Conservation (phyloP, 2,113 vertebrate species). For the Oxyura jamaicensis region DNA sequence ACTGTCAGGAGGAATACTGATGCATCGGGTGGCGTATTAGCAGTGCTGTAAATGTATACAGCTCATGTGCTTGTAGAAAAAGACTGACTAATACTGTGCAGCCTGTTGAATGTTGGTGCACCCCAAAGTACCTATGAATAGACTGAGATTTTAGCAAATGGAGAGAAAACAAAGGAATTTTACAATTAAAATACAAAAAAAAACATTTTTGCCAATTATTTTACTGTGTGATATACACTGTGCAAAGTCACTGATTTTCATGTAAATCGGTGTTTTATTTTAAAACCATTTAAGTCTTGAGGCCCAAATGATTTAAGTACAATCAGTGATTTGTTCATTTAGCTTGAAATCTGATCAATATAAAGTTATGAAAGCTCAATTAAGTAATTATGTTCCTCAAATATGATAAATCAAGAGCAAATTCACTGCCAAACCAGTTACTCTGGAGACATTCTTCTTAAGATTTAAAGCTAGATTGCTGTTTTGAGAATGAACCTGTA, state of each 20-base stretch:
- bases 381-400: conserved; percentile 46
- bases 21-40: rapidly evolving
- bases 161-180: neutral
- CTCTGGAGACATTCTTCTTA: conserved; percentile 62
- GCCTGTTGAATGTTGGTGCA: neutral
- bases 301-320: neutral
- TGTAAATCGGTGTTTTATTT: neutral
- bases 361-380: neutral
- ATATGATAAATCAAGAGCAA: conserved; percentile 59
- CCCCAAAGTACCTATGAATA: neutral
- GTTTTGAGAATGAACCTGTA: conserved; percentile 82
- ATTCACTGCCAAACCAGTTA: conserved; percentile 72
- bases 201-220: neutral
- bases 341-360: neutral
- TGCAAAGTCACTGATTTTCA: neutral
- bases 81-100: neutral
- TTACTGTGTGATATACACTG: conserved; percentile 21
- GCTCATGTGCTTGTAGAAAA: neutral
- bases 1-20: neutral
- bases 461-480: conserved; percentile 74
- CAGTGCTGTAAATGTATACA: neutral
- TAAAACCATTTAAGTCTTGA: neutral
- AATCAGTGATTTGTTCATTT: neutral
- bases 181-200: neutral
- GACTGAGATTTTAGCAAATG: neutral